Conservation (phyloP, 2,113 vertebrate species). For the Oriolus oriolus region DNA sequence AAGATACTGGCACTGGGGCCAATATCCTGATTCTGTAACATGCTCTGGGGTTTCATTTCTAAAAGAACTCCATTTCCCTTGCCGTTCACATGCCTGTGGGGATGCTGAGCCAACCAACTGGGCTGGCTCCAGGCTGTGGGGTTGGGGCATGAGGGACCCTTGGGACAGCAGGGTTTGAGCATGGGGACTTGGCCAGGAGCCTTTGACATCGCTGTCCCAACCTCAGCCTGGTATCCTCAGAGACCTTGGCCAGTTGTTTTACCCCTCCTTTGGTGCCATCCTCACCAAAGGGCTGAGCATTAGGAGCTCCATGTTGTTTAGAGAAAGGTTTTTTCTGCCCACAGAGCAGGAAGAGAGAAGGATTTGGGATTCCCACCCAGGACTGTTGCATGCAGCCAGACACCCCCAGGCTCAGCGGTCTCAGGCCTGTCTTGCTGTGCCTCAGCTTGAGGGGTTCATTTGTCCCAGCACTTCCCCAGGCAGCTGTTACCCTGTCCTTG, state of each 20-base stretch:
- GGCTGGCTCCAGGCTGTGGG: not conserved
- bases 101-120: not conserved
- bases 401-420: not conserved
- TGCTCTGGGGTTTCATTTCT: not conserved
- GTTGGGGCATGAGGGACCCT: not conserved
- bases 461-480: not conserved
- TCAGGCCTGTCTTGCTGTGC: not conserved
- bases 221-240: not conserved
- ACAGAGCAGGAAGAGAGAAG: fast-evolving
- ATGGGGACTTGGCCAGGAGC: not conserved
- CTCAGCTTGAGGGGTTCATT: not conserved
- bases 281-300: not conserved
- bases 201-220: not conserved
- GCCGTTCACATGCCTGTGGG: not conserved
- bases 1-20: not conserved
- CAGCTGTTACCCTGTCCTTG: not conserved
- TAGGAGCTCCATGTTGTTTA: not conserved
- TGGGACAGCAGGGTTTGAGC: not conserved
- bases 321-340: not conserved
- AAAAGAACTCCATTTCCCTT: not conserved
- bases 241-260: not conserved
- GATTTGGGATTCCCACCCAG: not conserved
- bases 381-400: not conserved
- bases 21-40: not conserved
- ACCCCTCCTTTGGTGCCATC: not conserved